Base-by-base conservation (phyloP, 2,113 vertebrate species). In the Hippotragus niger region DNA sequence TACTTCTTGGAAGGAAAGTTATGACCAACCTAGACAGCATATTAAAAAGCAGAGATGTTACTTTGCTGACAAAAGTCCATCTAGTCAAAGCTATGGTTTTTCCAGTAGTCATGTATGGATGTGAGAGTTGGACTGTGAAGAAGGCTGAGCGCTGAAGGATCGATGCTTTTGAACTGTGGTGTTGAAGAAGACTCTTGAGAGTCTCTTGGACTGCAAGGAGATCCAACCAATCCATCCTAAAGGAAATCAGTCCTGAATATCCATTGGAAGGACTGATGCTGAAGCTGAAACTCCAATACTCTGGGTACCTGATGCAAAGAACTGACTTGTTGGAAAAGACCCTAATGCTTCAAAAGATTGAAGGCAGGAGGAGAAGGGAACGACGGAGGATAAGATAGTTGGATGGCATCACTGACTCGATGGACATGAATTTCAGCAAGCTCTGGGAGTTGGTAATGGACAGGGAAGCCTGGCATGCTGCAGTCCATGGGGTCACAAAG, bases 91-190 rank as follows among this genome's bases (percentile, higher is more conserved):
- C 67, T 36, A 36, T 71, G n/a, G 67, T 36, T 36, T 71, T 71
- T 71, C 67, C n/a, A 71, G 10, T 23, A 1, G 5, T 71, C 67
- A 71, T 12, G 67, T 71, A 36, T 23, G 67, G 67, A 36, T 71
- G 67, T 71, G 67, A 71, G 64, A 71, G 67, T 36, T 71, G 67
- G n/a, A 71, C 9, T 2, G 23, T 71, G 23, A 71, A 71, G 67
- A 36, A 71, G 0, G 19, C 9, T 71, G n/a, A 71, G n/a, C n/a
- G 3, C n/a, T 0, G 2, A 71, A 12, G 67, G 36, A 36, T 1
- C 23, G n/a, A 12, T 71, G 67, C 67, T 71, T 71, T 36, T 71
- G 67, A 71, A 71, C 9, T 71, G 67, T 23, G n/a, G 10, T 71
- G 67, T 71, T 71, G 19, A n/a, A 71, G 0, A 12, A 71, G n/a